A percentile compares a stretch with the other conserved stretches of the same genome.
These are phyloP conservation scores for Zosterops borbonicus DNA, from an alignment of 2,113 vertebrate genomes.

Conservation along the genomic window DNA sequence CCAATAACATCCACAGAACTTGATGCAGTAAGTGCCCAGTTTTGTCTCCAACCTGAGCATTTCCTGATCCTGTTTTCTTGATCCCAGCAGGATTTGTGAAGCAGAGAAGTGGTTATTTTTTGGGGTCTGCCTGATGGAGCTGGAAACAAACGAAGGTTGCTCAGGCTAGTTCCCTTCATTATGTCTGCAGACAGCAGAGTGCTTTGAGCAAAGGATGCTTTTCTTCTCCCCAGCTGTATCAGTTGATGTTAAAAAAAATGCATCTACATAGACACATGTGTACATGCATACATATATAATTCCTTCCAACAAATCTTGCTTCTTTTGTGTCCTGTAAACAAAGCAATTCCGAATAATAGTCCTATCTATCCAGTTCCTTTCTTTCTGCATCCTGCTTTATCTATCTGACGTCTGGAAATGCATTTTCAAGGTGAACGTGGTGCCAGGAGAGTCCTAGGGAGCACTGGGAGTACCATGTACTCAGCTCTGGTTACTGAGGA, in stretches of 20 bases:
- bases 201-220: not conserved
- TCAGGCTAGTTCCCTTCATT: not conserved
- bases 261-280: not conserved
- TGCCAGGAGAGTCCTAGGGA: not conserved
- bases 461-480: not conserved
- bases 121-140: not conserved
- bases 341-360: not conserved
- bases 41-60: not conserved
- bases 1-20: not conserved
- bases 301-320: not conserved
- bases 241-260: not conserved
- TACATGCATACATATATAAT: not conserved
- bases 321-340: not conserved
- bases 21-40: not conserved
- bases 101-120: not conserved
- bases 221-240: not conserved
- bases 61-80: not conserved
- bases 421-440: not conserved
- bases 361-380: not conserved
- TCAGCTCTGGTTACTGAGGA: not conserved
- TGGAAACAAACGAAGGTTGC: not conserved
- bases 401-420: not conserved
- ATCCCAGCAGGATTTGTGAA: not conserved
- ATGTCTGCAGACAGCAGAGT: not conserved
- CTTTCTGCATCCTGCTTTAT: rapidly evolving